Percentiles rank a stretch among this genome's conserved stretches.
Evolutionary conservation across 2,113 vertebrate genomes (phyloP).

Genomic region (Sarotherodon lohbergeri): DNA sequence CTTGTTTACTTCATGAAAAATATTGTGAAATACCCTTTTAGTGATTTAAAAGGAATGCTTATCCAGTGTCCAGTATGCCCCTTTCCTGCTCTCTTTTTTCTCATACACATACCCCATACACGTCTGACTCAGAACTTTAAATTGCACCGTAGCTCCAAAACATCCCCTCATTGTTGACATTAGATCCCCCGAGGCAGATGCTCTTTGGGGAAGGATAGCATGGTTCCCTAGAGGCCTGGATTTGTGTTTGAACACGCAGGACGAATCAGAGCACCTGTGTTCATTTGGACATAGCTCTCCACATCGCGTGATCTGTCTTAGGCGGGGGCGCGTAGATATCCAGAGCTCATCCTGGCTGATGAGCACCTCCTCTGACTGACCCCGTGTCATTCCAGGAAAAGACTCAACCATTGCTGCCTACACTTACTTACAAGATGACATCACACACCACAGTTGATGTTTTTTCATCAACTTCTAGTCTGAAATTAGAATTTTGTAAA

Average conservation of each 20-base stretch:
- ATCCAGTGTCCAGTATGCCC: background rate
- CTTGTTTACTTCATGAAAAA: background rate
- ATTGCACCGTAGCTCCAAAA: constrained; percentile 53
- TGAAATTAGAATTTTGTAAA: background rate
- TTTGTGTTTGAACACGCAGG: constrained; percentile 68
- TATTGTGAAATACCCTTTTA: background rate
- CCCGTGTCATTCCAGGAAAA: constrained; percentile 14
- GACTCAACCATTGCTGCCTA: constrained; percentile 19
- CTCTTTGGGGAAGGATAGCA: constrained; percentile 41
- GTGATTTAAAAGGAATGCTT: background rate
- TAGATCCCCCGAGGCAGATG: constrained; percentile 64
- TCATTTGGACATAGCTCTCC: constrained; percentile 61
- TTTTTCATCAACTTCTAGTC: background rate
- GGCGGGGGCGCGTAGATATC: background rate
- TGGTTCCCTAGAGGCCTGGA: constrained; percentile 59
- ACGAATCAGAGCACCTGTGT: constrained; percentile 73
- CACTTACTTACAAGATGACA: background rate
- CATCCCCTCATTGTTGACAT: constrained; percentile 62
- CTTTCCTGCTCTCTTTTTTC: background rate
- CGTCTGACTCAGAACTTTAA: constrained; percentile 46
- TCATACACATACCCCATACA: background rate
- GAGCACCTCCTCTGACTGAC: constrained; percentile 32
- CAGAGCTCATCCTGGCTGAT: constrained; percentile 6
- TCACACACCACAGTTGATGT: background rate
- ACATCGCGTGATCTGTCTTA: constrained; percentile 45